These are phyloP conservation scores for Drosophila leontia DNA, from an alignment of 1,140 invertebrate genomes.

Conservation along the genomic window DNA sequence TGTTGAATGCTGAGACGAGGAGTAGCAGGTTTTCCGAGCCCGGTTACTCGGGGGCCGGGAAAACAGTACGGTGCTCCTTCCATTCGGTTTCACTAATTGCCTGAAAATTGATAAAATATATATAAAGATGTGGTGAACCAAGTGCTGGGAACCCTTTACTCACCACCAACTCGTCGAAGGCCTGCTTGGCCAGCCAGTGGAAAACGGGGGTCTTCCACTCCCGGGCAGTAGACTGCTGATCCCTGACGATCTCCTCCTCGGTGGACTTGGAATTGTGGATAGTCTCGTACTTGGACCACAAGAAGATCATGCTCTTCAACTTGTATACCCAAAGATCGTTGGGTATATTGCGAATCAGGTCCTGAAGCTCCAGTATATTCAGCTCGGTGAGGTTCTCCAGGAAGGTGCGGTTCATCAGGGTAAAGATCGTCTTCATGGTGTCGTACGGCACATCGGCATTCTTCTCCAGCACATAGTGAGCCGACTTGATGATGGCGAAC, in stretches of 20 bases:
- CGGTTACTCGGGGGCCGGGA: constrained; percentile 22
- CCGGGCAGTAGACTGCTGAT: constrained; percentile 57
- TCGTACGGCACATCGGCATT: constrained; percentile 68
- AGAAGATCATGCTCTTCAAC: constrained; percentile 65
- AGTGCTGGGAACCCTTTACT: background rate
- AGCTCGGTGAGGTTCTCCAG: constrained; percentile 60
- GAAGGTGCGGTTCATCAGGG: constrained; percentile 66
- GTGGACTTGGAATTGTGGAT: constrained; percentile 25
- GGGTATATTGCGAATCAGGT: constrained; percentile 60
- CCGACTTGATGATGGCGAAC: constrained; percentile 56
- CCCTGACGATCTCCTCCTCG: constrained; percentile 20
- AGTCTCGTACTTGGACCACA: constrained; percentile 60
- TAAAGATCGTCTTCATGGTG: constrained; percentile 68
- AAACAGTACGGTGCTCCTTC: constrained; percentile 49
- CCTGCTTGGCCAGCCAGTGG: constrained; percentile 74
- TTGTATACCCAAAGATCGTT: constrained; percentile 69
- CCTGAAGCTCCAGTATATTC: constrained; percentile 53
- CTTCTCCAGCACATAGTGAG: constrained; percentile 55
- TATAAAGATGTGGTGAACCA: too few species aligned
- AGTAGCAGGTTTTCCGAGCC: background rate
- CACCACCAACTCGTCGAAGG: constrained; percentile 61
- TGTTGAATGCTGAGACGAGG: constrained; percentile 8
- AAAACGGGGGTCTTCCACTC: constrained; percentile 66
- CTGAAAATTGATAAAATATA: constrained; percentile 13
- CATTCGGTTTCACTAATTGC: constrained; percentile 70